Base-by-base conservation (phyloP, 1,140 invertebrate species). In the Neelides sp. region DNA sequence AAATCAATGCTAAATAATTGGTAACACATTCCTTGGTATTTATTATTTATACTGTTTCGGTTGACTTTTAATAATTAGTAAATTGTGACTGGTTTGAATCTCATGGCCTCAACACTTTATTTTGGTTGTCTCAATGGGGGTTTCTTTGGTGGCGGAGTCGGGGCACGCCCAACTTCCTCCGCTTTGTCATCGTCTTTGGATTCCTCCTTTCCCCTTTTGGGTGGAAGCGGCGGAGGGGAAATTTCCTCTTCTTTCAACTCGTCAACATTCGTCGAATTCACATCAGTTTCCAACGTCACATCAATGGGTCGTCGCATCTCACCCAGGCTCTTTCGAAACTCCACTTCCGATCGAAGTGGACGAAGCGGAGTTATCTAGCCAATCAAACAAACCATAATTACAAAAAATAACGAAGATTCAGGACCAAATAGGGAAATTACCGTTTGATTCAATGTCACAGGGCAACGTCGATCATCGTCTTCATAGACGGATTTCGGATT, bases 141-240 rank as follows among this genome's bases (percentile, higher is more conserved):
- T 41, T 50, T 58, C 34, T 48, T 52, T 1, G 50, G 56, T 13
- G 50, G 50, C 12, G 55, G 41, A 15, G 57, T 54, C 19, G 57
- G 60, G 24, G 54, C 54, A 30, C 22, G 19, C 35, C 32, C 52
- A 35, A 37, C 52, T 20, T 48, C 52, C 40, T 37, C 24, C 42
- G 47, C 50, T 15, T 51, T 45, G 15, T 23, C 41, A 1, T 52
- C 47, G 19, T 27, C 44, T 3, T 45, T 36, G 7, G 45, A 48
- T 27, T 51, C 47, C n/a, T 37, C 30, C 20, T 19, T 13, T 4
- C n/a, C 5, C 13, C 36, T 5, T 4, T 44, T 37, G 12, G 43
- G 36, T 3, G 46, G 17, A 1, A 36, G 23, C 1, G 10, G 17
- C 17, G 45, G 10, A 40, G 23, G 35, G 1, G 44, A 22, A 20